Base-by-base conservation (phyloP, 2,888 invertebrate genomes). In the Halictus ligatus region DNA sequence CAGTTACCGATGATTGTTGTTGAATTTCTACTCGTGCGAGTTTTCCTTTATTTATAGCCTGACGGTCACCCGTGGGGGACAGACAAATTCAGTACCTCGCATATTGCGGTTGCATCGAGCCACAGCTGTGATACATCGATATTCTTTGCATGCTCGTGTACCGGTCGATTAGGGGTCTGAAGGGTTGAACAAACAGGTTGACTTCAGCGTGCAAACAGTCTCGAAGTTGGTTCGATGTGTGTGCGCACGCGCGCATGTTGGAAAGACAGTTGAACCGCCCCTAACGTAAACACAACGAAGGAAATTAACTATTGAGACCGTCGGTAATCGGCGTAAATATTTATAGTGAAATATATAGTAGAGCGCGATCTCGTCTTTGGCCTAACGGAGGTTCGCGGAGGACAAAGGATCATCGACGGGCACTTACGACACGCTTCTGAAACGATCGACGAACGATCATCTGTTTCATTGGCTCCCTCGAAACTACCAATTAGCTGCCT, bases 401-500 rank as follows among this genome's bases (percentile, higher is more conserved):
- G 46, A 69, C 46, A 40, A 80, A 58, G 80, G 40, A 54, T n/a
- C 54, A n/a, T 69, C 69, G 69, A 40, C 40, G 69, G 21, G 18
- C 46, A 40, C 60, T 72, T 60, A 72, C 73, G 72, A 46, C 35
- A 72, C 73, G 50, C 40, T 50, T 64, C 75, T 83, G 72, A 50
- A 76, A 81, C 64, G 77, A 69, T 77, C 67, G 67, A 77, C 35
- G 60, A 72, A 83, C 83, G 83, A 83, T 83, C 75, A 60, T 76
- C 67, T 46, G 83, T 83, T 83, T 76, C 72, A 82, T 73, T 76
- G 83, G 64, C 54, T 73, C 76, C 72, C 76, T 76, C 35, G 83
- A 76, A 82, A 82, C 64, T 67, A 73, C 75, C 83, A 83, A 83
- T 83, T 83, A 83, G 25, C 83, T 21, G 60, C 50, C 75, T 76